A percentile compares a stretch with the other conserved stretches of the same genome.
These are phyloP conservation scores for Ondatra zibethicus DNA, from an alignment of 2,113 vertebrate genomes.

Conservation along the genomic window DNA sequence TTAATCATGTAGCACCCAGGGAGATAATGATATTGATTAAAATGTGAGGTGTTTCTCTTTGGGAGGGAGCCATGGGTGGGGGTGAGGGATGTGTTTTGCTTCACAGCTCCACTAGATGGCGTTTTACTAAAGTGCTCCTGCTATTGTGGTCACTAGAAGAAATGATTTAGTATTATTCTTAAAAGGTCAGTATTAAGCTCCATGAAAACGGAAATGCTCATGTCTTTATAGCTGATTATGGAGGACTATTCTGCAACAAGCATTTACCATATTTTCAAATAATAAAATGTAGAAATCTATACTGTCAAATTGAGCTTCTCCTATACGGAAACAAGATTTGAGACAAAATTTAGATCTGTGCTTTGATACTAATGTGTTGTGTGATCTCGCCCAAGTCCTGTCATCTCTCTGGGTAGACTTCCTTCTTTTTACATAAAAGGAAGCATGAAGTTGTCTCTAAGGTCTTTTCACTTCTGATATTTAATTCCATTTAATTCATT, in stretches of 20 bases:
- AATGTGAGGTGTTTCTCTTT: slow-evolving; percentile 50
- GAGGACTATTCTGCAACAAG: not conserved
- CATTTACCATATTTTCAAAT: not conserved
- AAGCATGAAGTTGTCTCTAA: not conserved
- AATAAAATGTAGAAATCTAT: not conserved
- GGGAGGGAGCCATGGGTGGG: not conserved
- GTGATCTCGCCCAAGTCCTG: not conserved
- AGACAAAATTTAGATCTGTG: slow-evolving; percentile 2
- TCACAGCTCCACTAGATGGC: slow-evolving; percentile 62
- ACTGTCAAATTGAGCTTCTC: not conserved
- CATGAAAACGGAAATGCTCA: not conserved
- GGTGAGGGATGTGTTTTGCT: not conserved
- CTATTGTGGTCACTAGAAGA: not conserved
- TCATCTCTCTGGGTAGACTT: not conserved
- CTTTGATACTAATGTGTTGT: not conserved
- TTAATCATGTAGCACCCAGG: slow-evolving; percentile 63
- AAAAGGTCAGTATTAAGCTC: slow-evolving; percentile 15
- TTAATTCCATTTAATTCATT: slow-evolving; percentile 10
- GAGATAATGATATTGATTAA: slow-evolving; percentile 77
- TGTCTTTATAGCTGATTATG: not conserved
- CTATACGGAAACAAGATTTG: not conserved
- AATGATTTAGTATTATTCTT: slow-evolving; percentile 31
- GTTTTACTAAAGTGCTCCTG: slow-evolving; percentile 52
- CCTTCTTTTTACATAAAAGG: not conserved
- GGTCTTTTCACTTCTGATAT: not conserved